phyloP scores from a whole-genome alignment of 2,113 vertebrate species.

The Rhinolophus ferrumequinum region DNA sequence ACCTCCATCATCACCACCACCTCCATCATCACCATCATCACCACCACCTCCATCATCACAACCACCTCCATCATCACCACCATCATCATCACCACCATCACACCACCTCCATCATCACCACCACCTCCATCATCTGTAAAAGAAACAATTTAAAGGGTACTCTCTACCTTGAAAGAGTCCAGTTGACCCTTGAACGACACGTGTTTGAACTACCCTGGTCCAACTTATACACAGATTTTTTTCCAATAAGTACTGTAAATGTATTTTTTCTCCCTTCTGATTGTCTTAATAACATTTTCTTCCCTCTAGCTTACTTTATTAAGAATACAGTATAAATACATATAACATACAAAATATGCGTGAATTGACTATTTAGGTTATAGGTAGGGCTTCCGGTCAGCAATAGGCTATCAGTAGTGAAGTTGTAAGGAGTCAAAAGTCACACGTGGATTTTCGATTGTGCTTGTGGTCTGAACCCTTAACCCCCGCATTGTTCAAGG shows the following conservation, averaged over 20 bases:
- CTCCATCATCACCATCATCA: no score
- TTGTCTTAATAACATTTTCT: not conserved
- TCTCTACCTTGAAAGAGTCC: no score
- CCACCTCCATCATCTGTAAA: no score
- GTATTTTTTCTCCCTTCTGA: not conserved
- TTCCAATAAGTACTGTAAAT: not conserved
- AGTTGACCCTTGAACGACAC: not conserved
- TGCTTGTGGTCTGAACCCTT: not conserved
- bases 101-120: no score
- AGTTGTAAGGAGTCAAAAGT: no score
- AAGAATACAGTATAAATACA: not conserved
- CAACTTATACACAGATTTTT: not conserved
- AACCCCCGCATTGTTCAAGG: not conserved
- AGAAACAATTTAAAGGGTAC: not conserved
- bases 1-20: no score
- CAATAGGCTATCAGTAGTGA: not conserved
- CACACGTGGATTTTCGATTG: not conserved
- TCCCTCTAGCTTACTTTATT: not conserved
- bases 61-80: no score
- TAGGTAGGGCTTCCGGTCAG: not conserved
- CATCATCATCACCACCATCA: no score
- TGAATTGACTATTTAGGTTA: rapidly evolving
- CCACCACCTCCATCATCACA: no score
- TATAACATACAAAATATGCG: not conserved
- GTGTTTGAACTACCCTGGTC: not conserved